These are phyloP conservation scores for Chaetops frenatus DNA, from an alignment of 2,113 vertebrate genomes.

Conservation along the genomic window DNA sequence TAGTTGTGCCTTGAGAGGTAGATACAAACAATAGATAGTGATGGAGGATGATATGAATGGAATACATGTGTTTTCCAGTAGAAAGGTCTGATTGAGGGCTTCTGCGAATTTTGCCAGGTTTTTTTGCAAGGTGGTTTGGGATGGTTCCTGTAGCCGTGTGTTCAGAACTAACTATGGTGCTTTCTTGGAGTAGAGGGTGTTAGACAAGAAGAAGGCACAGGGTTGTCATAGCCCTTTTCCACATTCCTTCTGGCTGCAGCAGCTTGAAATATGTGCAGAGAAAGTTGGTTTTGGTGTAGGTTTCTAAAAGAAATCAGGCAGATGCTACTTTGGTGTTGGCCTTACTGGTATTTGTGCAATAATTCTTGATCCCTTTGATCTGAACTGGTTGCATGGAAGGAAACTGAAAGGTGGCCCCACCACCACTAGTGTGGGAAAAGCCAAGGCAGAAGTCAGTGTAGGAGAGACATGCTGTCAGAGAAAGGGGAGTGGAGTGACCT, in stretches of 20 bases:
- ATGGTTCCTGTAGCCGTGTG: not conserved
- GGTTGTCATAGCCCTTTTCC: not conserved
- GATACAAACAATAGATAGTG: not conserved
- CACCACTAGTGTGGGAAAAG: not conserved
- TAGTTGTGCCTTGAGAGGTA: not conserved
- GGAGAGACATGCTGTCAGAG: not conserved
- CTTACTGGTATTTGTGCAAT: not conserved
- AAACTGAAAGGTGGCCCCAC: not conserved
- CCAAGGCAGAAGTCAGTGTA: not conserved
- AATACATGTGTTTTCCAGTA: not conserved
- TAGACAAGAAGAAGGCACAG: not conserved
- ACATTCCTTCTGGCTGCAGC: not conserved
- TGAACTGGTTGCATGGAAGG: not conserved
- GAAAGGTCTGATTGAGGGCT: not conserved
- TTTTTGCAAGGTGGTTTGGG: not conserved
- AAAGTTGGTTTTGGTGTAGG: not conserved
- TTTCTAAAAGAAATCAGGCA: not conserved
- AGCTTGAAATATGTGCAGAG: not conserved
- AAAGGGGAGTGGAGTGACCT: not conserved
- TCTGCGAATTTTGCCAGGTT: not conserved
- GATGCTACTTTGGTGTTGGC: not conserved
- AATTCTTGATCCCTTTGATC: not conserved
- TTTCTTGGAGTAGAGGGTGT: not conserved
- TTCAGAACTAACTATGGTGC: not conserved
- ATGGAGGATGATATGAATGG: not conserved